Evolutionary conservation across 2,113 vertebrate species (phyloP).

Genomic region (Mormyrus lacerda): DNA sequence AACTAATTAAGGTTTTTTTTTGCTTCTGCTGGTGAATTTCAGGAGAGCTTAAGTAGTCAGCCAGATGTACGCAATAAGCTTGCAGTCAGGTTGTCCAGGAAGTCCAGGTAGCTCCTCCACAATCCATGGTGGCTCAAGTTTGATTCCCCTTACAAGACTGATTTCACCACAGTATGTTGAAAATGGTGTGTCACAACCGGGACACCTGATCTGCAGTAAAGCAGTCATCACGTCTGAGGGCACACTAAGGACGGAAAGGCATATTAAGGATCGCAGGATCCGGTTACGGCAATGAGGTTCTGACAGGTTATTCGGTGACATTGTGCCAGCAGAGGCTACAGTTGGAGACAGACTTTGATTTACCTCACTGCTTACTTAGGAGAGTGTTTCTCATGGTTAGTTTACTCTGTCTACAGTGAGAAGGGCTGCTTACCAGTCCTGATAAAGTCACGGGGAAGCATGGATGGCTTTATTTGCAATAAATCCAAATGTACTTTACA

Average conservation of each 20-base stretch:
- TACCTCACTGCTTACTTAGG: not conserved
- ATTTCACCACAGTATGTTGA: slow-evolving; percentile 39
- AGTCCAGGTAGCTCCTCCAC: not conserved
- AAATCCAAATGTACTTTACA: slow-evolving; percentile 44
- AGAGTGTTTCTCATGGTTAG: not conserved
- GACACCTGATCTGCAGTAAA: slow-evolving; percentile 50
- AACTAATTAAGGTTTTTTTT: not conserved
- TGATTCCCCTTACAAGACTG: slow-evolving; percentile 53
- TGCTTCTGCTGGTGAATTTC: not conserved
- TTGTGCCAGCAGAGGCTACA: slow-evolving; percentile 41
- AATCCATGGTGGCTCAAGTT: slow-evolving; percentile 33
- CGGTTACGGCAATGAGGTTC: slow-evolving; percentile 8
- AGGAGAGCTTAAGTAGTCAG: not conserved
- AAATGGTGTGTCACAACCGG: slow-evolving; percentile 56
- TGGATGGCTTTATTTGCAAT: not conserved
- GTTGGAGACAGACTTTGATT: slow-evolving; percentile 42
- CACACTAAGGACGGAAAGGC: not conserved
- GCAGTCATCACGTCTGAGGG: slow-evolving; percentile 6
- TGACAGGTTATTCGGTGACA: slow-evolving; percentile 52
- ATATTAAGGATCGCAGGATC: slow-evolving; percentile 4
- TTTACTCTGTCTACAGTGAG: not conserved
- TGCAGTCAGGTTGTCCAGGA: not conserved
- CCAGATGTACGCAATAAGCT: not conserved
- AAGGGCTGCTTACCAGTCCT: not conserved
- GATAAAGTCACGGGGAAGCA: not conserved